These are phyloP conservation scores for Oscheius myriophilus DNA, from an alignment of 2,888 invertebrate species.

Conservation along the genomic window DNA sequence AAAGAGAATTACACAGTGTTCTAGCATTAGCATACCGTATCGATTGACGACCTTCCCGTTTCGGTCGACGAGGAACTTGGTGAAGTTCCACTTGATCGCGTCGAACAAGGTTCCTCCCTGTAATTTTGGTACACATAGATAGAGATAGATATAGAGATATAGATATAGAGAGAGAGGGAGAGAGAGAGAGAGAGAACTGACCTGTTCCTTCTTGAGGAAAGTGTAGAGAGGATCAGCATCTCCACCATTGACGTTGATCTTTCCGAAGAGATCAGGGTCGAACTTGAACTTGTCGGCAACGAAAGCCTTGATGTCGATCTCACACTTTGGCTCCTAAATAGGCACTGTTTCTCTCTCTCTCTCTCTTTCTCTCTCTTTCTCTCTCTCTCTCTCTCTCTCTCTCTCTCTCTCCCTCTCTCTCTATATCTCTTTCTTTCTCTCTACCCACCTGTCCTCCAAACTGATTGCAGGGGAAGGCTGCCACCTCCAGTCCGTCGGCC, in stretches of 20 bases:
- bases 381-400: background rate
- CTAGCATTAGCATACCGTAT: conserved; percentile 3
- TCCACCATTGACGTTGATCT: conserved; percentile 81
- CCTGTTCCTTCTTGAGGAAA: conserved; percentile 78
- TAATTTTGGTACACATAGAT: background rate
- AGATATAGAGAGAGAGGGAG: background rate
- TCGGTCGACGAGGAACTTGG: conserved; percentile 83
- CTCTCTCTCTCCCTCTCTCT: background rate
- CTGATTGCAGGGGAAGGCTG: conserved; percentile 88
- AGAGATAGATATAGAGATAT: background rate
- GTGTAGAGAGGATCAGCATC: conserved; percentile 79
- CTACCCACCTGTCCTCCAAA: conserved; percentile 75
- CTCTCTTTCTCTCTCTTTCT: background rate
- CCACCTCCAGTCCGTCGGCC: conserved; percentile 80
- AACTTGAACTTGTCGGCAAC: conserved; percentile 68
- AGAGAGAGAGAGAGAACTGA: background rate
- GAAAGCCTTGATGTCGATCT: conserved; percentile 79
- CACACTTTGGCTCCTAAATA: conserved; percentile 79
- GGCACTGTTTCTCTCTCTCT: background rate
- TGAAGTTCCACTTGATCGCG: conserved; percentile 88
- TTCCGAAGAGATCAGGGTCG: conserved; percentile 75
- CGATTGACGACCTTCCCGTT: conserved; percentile 61
- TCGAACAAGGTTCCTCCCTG: conserved; percentile 61
- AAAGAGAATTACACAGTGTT: conserved; percentile 11
- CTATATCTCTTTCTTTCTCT: background rate